Percentiles rank a stretch among this genome's conserved stretches.
Evolutionary conservation across 2,888 invertebrate species (phyloP).

Genomic region (Phyllotreta cruciferae): DNA sequence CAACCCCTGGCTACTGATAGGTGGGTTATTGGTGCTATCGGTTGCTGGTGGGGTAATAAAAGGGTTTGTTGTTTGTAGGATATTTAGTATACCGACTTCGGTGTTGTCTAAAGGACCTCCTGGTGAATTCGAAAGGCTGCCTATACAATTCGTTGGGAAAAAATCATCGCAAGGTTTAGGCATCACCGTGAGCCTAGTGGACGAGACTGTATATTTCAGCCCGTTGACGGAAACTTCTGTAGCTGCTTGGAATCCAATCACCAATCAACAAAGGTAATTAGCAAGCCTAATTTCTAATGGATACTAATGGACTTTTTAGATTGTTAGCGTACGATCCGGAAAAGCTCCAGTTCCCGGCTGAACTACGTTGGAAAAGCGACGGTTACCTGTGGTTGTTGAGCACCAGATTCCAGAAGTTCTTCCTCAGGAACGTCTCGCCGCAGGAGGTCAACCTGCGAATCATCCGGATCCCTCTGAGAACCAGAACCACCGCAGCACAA

Average conservation of each 20-base stretch:
- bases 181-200: slow-evolving; percentile 72
- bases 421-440: slow-evolving; percentile 70
- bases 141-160: slow-evolving; percentile 78
- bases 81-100: slow-evolving; percentile 79
- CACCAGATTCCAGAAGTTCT: slow-evolving; percentile 82
- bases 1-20: slow-evolving; percentile 78
- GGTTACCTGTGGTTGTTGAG: slow-evolving; percentile 76
- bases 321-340: slow-evolving; percentile 76
- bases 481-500: slow-evolving; percentile 18
- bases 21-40: slow-evolving; percentile 58
- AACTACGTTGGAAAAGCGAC: slow-evolving; percentile 74
- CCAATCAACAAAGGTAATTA: slow-evolving; percentile 72
- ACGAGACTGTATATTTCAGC: slow-evolving; percentile 79
- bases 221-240: slow-evolving; percentile 82
- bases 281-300: not conserved
- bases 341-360: slow-evolving; percentile 79
- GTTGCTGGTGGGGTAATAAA: not conserved
- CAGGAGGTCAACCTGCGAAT: slow-evolving; percentile 78
- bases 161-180: slow-evolving; percentile 86
- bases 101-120: slow-evolving; percentile 77
- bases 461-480: slow-evolving; percentile 61
- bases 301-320: slow-evolving; percentile 56
- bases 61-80: slow-evolving; percentile 58
- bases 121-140: slow-evolving; percentile 73
- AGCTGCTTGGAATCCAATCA: slow-evolving; percentile 79